Base-by-base conservation (phyloP, 2,113 vertebrate species). In the Sula dactylatra region DNA sequence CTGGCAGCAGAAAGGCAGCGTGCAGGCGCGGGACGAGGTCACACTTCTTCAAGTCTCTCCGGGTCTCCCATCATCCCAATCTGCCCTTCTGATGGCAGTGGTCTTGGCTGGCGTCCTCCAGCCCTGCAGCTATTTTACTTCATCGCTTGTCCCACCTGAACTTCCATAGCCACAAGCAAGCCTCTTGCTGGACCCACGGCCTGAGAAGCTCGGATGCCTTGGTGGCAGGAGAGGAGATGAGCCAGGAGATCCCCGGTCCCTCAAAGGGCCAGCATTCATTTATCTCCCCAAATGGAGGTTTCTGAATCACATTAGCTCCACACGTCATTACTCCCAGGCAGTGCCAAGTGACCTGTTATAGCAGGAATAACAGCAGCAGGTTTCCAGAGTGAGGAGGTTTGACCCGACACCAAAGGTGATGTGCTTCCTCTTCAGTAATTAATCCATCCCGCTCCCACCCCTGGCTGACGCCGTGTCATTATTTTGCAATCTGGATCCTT, bases 71-170 rank as follows among this genome's bases (percentile, higher is more conserved):
- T 47, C n/a, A n/a, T 38, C 77, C 70, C 89, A 47, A 47, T 11
- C 14, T 2, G 1, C 22, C 36, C 44, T 0, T 0, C 8, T 56
- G 56, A 12, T 0, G 1, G 42, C 59, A 26, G n/a, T 19, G 69
- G 31, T 81, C 92, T 73, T 86, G 77, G 25, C 80, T 70, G 72
- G 13, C 19, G 13, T 66, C 55, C 71, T 88, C 27, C 59, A 80
- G 58, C 79, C 88, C 54, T 8, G 4, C 55, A 86, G 89, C 38
- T 42, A 6, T 29, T 38, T 67, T 71, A 38, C 38, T 74, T 58
- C 87, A 3, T 13, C 22, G 9, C 79, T 76, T 3, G 1, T 21
- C 49, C 62, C 71, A 58, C 38, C 42, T 45, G 55, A 27, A 70
- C 62, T 73, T 58, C 47, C 38, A 45, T 4, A 25, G 72, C 25